phyloP scores from a whole-genome alignment of 2,888 invertebrate genomes.

The Gymnosoma rotundatum region DNA sequence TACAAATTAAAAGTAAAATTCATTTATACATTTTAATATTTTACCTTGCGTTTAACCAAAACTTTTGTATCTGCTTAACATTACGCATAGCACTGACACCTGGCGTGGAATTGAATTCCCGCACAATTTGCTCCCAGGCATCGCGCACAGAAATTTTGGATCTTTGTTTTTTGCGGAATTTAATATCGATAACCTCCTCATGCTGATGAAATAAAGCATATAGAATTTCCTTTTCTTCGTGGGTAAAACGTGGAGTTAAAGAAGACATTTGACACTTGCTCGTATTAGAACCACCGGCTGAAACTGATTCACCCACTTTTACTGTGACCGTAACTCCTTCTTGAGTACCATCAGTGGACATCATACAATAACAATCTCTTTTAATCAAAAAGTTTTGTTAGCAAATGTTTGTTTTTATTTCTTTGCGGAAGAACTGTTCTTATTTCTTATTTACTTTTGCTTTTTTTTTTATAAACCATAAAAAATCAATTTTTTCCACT shows the following conservation, averaged over 20 bases:
- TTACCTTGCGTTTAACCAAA: constrained; percentile 82
- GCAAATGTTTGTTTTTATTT: constrained; percentile 1
- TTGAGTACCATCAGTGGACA: constrained; percentile 68
- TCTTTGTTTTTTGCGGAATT: constrained; percentile 79
- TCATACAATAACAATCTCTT: constrained; percentile 38
- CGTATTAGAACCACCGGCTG: constrained; percentile 51
- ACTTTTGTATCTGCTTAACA: constrained; percentile 82
- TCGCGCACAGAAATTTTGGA: constrained; percentile 80
- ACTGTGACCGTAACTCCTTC: constrained; percentile 54
- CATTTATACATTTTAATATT: background rate
- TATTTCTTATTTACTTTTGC: constrained; percentile 47
- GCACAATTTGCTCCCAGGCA: constrained; percentile 81
- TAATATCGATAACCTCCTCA: constrained; percentile 82
- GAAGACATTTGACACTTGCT: constrained; percentile 63
- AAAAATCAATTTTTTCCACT: constrained; percentile 67
- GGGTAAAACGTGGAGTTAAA: constrained; percentile 80
- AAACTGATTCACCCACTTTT: constrained; percentile 59
- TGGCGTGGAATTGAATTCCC: constrained; percentile 80
- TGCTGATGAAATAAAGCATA: constrained; percentile 79
- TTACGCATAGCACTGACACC: constrained; percentile 78
- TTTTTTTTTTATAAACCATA: constrained; percentile 22
- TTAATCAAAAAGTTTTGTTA: background rate
- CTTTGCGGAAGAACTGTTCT: constrained; percentile 21
- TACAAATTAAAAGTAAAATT: background rate
- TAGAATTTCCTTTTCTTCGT: constrained; percentile 80